phyloP scores from a whole-genome alignment of 2,113 vertebrate genomes.

The Silurus meridionalis region DNA sequence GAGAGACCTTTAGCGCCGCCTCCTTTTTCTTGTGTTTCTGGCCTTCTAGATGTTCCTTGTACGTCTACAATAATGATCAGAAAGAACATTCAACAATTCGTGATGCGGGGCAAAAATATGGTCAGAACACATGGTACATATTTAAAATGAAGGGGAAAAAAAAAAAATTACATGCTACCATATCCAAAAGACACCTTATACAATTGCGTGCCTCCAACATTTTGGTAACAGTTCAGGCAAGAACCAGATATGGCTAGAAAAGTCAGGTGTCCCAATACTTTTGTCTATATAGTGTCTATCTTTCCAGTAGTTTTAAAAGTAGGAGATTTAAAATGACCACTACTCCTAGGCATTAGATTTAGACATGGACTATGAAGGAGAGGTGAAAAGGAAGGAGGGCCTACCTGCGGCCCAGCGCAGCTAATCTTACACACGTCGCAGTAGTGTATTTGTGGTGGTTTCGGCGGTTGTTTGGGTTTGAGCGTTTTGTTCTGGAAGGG shows the following conservation, averaged over 20 bases:
- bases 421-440: slow-evolving; percentile 99
- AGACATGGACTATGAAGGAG: background rate
- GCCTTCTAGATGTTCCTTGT: slow-evolving; percentile 97
- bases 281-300: too few species aligned
- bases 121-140: too few species aligned
- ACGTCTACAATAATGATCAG: slow-evolving; percentile 78
- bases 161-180: too few species aligned
- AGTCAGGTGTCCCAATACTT: too few species aligned
- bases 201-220: too few species aligned
- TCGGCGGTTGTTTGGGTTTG: slow-evolving; percentile 94
- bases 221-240: too few species aligned
- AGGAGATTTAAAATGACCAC: background rate
- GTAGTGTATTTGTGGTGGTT: slow-evolving; percentile 98
- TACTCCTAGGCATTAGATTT: background rate
- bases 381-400: background rate
- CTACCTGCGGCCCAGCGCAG: slow-evolving; percentile 97
- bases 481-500: slow-evolving; percentile 96
- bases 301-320: background rate
- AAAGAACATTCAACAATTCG: background rate
- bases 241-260: too few species aligned
- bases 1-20: slow-evolving; percentile 90
- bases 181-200: too few species aligned
- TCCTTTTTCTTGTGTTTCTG: slow-evolving; percentile 99
- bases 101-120: background rate
- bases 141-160: too few species aligned